A percentile compares a stretch with the other conserved stretches of the same genome.
phyloP scores from a whole-genome alignment of 2,113 vertebrate species.

The Nymphicus hollandicus region DNA sequence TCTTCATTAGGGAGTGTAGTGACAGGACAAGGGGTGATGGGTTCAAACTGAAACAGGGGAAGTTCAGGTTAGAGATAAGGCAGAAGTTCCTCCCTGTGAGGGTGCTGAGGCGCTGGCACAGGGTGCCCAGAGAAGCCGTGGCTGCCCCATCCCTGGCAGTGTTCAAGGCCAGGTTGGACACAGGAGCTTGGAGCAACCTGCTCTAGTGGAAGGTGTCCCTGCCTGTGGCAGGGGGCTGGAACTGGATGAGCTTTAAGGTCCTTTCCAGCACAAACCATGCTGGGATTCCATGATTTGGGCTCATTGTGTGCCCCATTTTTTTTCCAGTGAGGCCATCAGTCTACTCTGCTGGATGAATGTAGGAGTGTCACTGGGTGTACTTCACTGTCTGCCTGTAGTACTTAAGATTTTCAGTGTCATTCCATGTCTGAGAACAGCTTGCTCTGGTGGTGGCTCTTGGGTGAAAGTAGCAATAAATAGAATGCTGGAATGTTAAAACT shows the following conservation, averaged over 20 bases:
- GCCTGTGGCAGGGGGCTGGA: no score
- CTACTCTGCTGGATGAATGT: not conserved
- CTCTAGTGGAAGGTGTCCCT: no score
- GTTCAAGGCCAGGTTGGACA: no score
- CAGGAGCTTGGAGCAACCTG: no score
- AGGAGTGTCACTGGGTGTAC: not conserved
- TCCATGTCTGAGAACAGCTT: not conserved
- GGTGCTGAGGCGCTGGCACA: no score
- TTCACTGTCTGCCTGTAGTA: not conserved
- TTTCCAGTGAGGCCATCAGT: not conserved
- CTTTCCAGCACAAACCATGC: not conserved
- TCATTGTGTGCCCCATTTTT: not conserved
- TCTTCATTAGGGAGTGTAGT: no score
- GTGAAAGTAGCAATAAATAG: not conserved
- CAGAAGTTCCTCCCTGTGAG: no score
- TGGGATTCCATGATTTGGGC: not conserved
- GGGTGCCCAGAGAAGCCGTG: no score
- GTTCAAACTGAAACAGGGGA: no score
- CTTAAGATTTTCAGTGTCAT: not conserved
- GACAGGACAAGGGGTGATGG: no score
- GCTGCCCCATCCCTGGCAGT: no score
- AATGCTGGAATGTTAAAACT: not conserved
- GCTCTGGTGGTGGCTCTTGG: not conserved
- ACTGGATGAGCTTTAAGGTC: not conserved
- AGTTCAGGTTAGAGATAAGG: no score